These are phyloP conservation scores for Mylabris sibirica DNA, from an alignment of 2,888 invertebrate genomes.

Conservation along the genomic window DNA sequence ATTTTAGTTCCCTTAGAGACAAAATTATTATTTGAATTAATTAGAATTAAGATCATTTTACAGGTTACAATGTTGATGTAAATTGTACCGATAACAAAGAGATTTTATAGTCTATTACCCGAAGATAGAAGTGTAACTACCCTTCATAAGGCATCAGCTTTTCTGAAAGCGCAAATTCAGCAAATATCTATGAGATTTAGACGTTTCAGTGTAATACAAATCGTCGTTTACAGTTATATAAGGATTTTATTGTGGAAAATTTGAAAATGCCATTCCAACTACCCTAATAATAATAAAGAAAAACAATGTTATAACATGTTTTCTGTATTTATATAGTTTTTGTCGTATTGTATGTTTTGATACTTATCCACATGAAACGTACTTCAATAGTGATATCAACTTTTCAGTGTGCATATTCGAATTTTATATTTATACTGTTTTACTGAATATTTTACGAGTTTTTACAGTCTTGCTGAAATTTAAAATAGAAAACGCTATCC, in stretches of 20 bases:
- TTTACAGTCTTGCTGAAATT: background rate
- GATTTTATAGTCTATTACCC: constrained; percentile 30
- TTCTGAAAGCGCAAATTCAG: constrained; percentile 32
- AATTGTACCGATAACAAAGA: constrained; percentile 29
- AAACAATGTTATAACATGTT: background rate
- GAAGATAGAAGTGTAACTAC: constrained; percentile 28
- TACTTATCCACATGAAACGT: background rate
- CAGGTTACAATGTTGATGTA: constrained; percentile 24
- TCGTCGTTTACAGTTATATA: constrained; percentile 29
- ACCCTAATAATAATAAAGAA: background rate
- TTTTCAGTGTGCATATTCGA: no score
- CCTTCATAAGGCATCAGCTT: constrained; percentile 30
- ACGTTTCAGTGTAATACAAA: constrained; percentile 28
- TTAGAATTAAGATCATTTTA: constrained; percentile 30
- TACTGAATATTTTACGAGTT: background rate
- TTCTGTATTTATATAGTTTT: background rate
- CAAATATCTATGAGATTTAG: constrained; percentile 25
- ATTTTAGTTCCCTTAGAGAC: background rate
- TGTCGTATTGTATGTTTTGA: background rate
- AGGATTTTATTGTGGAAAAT: constrained; percentile 22
- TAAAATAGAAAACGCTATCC: background rate
- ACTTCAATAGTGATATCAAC: no score
- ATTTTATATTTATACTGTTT: no score
- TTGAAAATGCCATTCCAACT: background rate
- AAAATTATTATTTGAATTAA: constrained; percentile 11